phyloP scores from a whole-genome alignment of 2,797 vertebrate species.

The Setipinna tenuifilis region DNA sequence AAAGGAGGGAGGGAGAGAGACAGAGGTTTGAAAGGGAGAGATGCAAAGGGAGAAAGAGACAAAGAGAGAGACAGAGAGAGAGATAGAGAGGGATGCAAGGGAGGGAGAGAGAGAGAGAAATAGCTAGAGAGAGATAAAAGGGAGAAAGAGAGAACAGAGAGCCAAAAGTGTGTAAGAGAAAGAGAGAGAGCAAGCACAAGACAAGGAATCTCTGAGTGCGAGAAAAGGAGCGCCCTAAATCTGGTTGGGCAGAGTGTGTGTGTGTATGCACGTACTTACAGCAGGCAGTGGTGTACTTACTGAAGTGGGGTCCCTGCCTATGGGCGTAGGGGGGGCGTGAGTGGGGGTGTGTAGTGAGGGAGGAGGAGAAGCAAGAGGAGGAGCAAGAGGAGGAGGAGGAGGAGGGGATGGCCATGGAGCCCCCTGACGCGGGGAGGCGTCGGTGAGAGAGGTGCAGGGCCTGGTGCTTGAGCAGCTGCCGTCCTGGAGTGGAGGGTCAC shows the following conservation, averaged over 20 bases:
- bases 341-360: constrained; percentile 74
- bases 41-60: constrained; percentile 35
- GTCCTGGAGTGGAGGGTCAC: constrained; percentile 74
- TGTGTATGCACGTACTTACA: constrained; percentile 70
- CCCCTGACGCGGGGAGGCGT: constrained; percentile 66
- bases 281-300: constrained; percentile 73
- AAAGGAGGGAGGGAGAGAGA: background rate
- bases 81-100: constrained; percentile 23
- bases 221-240: background rate
- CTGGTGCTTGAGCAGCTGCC: constrained; percentile 83
- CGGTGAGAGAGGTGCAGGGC: constrained; percentile 82
- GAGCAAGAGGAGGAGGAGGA: constrained; percentile 48
- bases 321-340: constrained; percentile 73
- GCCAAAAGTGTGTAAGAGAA: constrained; percentile 31
- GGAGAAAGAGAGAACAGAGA: background rate
- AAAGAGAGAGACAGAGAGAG: constrained; percentile 13
- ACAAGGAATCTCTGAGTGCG: background rate
- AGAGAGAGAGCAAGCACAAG: background rate
- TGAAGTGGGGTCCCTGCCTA: constrained; percentile 76
- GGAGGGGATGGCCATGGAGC: constrained; percentile 44
- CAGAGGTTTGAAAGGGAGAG: background rate
- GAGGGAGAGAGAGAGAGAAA: constrained; percentile 11
- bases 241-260: constrained; percentile 32
- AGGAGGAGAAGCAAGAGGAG: constrained; percentile 64
- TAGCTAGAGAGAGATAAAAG: constrained; percentile 29